Percentiles rank a stretch among this genome's conserved stretches.
phyloP scores from a whole-genome alignment of 2,888 invertebrate species.

The Argyra leucocephala region DNA sequence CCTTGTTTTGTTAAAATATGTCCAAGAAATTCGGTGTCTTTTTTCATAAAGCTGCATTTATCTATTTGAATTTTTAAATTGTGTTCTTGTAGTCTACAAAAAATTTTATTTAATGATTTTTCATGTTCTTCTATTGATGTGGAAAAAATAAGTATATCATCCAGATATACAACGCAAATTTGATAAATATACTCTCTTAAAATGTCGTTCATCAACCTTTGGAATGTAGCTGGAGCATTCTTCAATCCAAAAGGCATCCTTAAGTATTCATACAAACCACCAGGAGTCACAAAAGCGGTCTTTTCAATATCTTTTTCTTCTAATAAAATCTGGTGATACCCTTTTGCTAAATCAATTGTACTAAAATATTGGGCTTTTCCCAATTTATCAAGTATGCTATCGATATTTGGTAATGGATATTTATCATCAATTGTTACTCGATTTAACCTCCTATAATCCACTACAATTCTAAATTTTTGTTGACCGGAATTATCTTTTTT shows the following conservation, averaged over 20 bases:
- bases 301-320: conserved; percentile 19
- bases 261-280: conserved; percentile 18
- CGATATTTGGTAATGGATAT: conserved; percentile 9
- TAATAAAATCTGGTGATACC: conserved; percentile 14
- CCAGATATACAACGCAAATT: conserved; percentile 14
- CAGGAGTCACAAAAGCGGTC: conserved; percentile 17
- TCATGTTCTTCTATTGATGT: conserved; percentile 15
- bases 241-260: conserved; percentile 19
- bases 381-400: conserved; percentile 15
- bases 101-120: conserved; percentile 11
- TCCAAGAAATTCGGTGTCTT: no score
- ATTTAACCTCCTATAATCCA: conserved; percentile 15
- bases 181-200: conserved; percentile 14
- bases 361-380: conserved; percentile 17
- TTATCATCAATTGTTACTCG: conserved; percentile 11
- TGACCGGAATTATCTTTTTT: no score
- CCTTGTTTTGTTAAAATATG: conserved; percentile 6
- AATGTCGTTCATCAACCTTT: conserved; percentile 13
- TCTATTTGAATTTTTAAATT: no score
- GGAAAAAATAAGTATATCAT: conserved; percentile 14
- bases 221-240: conserved; percentile 18
- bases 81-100: conserved; percentile 11
- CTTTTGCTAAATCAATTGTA: conserved; percentile 15
- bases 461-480: no score
- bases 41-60: no score